These are phyloP conservation scores for Drosophila tanythrix DNA, from an alignment of 2,888 invertebrate species.

Conservation along the genomic window DNA sequence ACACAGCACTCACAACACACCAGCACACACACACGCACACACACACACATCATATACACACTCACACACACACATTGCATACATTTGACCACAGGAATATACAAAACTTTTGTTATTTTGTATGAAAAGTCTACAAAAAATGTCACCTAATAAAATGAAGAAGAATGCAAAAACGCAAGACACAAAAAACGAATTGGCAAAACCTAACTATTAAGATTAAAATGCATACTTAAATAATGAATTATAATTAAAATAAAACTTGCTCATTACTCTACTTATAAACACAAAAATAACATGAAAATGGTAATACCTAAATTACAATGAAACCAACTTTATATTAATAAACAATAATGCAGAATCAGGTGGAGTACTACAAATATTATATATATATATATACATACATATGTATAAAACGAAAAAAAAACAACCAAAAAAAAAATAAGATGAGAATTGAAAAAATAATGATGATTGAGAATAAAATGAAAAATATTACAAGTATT, in stretches of 20 bases:
- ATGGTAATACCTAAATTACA: slow-evolving; percentile 72
- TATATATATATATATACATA: slow-evolving; percentile 46
- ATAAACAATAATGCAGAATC: slow-evolving; percentile 49
- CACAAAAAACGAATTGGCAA: slow-evolving; percentile 27
- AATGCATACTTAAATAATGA: slow-evolving; percentile 70
- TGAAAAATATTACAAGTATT: slow-evolving; percentile 68
- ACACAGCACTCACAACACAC: slow-evolving; percentile 25
- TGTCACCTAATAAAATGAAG: slow-evolving; percentile 53
- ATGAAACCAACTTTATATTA: slow-evolving; percentile 64
- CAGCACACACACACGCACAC: slow-evolving; percentile 15
- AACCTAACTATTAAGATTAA: slow-evolving; percentile 65
- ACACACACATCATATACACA: slow-evolving; percentile 17
- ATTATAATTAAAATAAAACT: slow-evolving; percentile 71
- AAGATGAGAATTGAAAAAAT: slow-evolving; percentile 36
- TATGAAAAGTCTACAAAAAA: slow-evolving; percentile 68
- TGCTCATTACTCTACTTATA: slow-evolving; percentile 78
- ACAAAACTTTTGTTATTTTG: slow-evolving; percentile 68
- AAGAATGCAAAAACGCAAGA: not conserved
- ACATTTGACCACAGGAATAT: slow-evolving; percentile 39
- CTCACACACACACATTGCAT: not conserved
- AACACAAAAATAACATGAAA: slow-evolving; percentile 62
- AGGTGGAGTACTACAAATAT: slow-evolving; percentile 61
- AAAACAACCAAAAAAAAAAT: slow-evolving; percentile 18
- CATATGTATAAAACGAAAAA: slow-evolving; percentile 41
- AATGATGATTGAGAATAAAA: slow-evolving; percentile 64